These are phyloP conservation scores for Pholis gunnellus DNA, from an alignment of 2,113 vertebrate species.

Conservation along the genomic window DNA sequence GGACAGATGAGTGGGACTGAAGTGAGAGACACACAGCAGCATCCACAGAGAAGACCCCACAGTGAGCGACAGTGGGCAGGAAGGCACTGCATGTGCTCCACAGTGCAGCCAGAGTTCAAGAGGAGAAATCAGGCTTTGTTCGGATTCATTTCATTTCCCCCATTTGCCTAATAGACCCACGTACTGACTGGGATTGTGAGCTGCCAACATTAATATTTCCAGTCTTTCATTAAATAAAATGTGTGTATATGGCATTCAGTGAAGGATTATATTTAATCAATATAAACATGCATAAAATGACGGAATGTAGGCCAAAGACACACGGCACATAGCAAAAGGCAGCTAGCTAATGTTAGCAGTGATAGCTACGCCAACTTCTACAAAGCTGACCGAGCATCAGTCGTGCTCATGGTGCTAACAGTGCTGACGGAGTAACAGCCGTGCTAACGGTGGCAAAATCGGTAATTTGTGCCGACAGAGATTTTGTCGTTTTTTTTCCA, in stretches of 20 bases:
- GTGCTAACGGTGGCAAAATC: too few relatives aligned
- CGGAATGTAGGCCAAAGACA: neutral
- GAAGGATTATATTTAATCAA: neutral
- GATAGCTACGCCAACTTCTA: neutral
- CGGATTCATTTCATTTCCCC: neutral
- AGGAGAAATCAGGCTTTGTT: constrained; percentile 14
- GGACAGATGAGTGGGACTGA: constrained; percentile 45
- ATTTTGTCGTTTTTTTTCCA: neutral
- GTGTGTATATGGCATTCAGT: neutral
- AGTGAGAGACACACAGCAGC: constrained; percentile 28
- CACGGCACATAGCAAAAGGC: neutral
- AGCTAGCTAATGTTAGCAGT: neutral
- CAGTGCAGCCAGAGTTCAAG: constrained; percentile 12
- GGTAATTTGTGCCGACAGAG: neutral
- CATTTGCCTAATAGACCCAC: neutral
- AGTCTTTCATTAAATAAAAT: neutral
- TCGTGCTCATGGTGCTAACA: neutral
- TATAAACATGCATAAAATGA: neutral
- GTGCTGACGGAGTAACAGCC: too few relatives aligned
- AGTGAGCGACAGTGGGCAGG: constrained; percentile 31
- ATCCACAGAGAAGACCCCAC: constrained; percentile 15
- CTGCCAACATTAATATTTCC: neutral
- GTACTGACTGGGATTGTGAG: neutral
- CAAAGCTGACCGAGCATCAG: neutral
- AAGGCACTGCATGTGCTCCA: constrained; percentile 5